Conservation (phyloP, 2,888 invertebrate genomes). For the Crioceris asparagi region DNA sequence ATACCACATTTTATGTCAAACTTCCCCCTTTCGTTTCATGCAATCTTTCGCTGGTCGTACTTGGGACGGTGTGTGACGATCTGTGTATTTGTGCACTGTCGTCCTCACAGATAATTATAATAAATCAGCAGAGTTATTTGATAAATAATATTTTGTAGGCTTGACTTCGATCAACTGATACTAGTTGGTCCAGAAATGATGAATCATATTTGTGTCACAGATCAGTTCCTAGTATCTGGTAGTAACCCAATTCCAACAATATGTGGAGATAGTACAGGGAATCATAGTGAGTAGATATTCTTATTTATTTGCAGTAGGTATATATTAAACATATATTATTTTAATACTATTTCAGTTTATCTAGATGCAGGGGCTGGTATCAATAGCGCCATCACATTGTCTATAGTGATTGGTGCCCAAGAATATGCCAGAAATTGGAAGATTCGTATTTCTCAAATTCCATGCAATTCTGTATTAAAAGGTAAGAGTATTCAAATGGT, state of each 20-base stretch:
- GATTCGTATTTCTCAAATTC: slow-evolving; percentile 68
- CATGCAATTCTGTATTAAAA: slow-evolving; percentile 61
- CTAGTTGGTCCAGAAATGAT: slow-evolving; percentile 64
- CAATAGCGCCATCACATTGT: slow-evolving; percentile 69
- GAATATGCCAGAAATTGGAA: slow-evolving; percentile 70
- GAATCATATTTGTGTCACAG: slow-evolving; percentile 72
- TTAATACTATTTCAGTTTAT: slow-evolving; percentile 54
- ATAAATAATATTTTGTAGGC: slow-evolving; percentile 40
- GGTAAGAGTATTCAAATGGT: too few species aligned
- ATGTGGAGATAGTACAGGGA: slow-evolving; percentile 70
- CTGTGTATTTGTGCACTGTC: too few species aligned
- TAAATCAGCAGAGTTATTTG: too few species aligned
- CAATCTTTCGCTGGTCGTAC: too few species aligned
- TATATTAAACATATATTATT: not conserved
- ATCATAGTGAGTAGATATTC: slow-evolving; percentile 55
- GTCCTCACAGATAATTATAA: too few species aligned
- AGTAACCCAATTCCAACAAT: slow-evolving; percentile 70
- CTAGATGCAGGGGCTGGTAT: slow-evolving; percentile 66
- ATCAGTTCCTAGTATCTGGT: slow-evolving; percentile 78
- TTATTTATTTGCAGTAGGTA: not conserved
- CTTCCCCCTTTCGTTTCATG: too few species aligned
- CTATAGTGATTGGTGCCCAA: slow-evolving; percentile 69
- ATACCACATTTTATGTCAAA: too few species aligned
- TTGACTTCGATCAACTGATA: slow-evolving; percentile 70
- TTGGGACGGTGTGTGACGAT: too few species aligned